These are phyloP conservation scores for Grammomys dolichurus DNA, from an alignment of 2,113 vertebrate genomes.

Conservation along the genomic window DNA sequence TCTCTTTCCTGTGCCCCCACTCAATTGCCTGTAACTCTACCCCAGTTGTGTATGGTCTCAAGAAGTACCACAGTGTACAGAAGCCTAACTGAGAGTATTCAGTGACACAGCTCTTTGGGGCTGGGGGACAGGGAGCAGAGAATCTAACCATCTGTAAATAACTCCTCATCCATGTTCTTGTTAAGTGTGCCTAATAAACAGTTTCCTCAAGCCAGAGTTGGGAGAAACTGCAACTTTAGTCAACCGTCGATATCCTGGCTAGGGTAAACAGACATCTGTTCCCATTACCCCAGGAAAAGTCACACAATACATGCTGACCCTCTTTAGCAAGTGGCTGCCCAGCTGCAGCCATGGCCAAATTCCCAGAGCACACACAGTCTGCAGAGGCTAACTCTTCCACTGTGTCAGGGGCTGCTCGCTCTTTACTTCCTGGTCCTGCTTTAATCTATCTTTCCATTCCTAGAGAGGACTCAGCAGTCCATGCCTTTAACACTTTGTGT, in stretches of 20 bases:
- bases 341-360: not conserved
- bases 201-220: not conserved
- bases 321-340: not conserved
- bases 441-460: not conserved
- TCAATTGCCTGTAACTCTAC: not conserved
- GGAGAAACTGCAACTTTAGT: not conserved
- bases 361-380: not conserved
- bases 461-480: not conserved
- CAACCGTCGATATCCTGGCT: not conserved
- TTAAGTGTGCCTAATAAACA: not conserved
- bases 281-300: not conserved
- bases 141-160: not conserved
- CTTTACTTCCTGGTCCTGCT: not conserved
- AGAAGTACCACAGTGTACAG: not conserved
- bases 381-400: not conserved
- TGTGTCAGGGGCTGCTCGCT: not conserved
- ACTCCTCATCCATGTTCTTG: not conserved
- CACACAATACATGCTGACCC: rapidly evolving
- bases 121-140: not conserved
- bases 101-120: not conserved
- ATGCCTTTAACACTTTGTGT: not conserved
- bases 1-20: not conserved
- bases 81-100: not conserved
- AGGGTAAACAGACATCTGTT: not conserved
- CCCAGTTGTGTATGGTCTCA: too few relatives aligned